Evolutionary conservation across 2,113 vertebrate species (phyloP).

Genomic region (Rattus norvegicus): GRCr8 NC_086028.1:8008001-8008500

Average conservation of each 20-base stretch:
- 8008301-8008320: constrained; percentile 74
- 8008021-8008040: neutral
- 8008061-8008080: neutral
- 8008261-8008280: neutral
- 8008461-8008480: constrained; percentile 91
- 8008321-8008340: constrained; percentile 86
- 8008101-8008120: too few species aligned
- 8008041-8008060: neutral
- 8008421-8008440: constrained; percentile 93
- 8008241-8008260: neutral
- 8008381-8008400: constrained; percentile 88
- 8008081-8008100: neutral
- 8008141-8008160: neutral
- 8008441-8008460: constrained; percentile 88
- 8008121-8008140: neutral
- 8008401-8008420: constrained; percentile 90
- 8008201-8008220: neutral
- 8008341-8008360: constrained; percentile 88
- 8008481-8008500: constrained; percentile 92
- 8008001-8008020: neutral
- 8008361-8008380: constrained; percentile 84
- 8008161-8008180: neutral
- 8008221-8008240: neutral
- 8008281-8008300: constrained; percentile 65
- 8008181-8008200: neutral